A percentile compares a stretch with the other conserved stretches of the same genome.
These are phyloP conservation scores for Torymus aiolomorphi DNA, from an alignment of 2,888 invertebrate species.

Conservation along the genomic window DNA sequence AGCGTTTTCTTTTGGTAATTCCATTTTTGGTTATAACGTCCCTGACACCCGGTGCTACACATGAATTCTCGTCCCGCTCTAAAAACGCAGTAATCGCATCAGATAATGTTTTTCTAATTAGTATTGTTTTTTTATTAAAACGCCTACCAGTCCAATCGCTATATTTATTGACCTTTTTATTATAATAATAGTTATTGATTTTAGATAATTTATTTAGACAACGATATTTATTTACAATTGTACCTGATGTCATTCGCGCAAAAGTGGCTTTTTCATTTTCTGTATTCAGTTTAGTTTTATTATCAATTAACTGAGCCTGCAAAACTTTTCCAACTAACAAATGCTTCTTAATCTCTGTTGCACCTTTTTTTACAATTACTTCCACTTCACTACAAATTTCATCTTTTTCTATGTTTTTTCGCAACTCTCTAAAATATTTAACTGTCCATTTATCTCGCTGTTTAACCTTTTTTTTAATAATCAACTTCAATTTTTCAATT, in stretches of 20 bases:
- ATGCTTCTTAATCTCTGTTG: conserved; percentile 30
- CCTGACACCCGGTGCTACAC: conserved; percentile 47
- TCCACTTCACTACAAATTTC: conserved; percentile 27
- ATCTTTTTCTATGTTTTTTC: too few relatives aligned
- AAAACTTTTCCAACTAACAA: conserved; percentile 44
- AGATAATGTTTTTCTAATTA: conserved; percentile 11
- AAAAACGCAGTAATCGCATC: conserved; percentile 35
- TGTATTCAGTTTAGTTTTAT: conserved; percentile 36
- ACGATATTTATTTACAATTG: too few relatives aligned
- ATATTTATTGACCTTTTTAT: conserved; percentile 9
- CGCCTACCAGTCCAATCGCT: conserved; percentile 23
- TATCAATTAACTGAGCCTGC: conserved; percentile 31
- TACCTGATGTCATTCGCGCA: conserved; percentile 41
- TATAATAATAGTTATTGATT: conserved; percentile 17
- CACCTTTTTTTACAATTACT: conserved; percentile 35
- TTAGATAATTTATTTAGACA: too few relatives aligned
- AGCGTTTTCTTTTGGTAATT: too few relatives aligned
- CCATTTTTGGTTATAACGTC: conserved; percentile 46
- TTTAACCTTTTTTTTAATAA: conserved; percentile 21
- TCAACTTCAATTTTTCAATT: conserved; percentile 10
- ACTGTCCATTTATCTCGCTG: conserved; percentile 11
- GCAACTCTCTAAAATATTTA: conserved; percentile 24
- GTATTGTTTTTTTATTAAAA: too few relatives aligned
- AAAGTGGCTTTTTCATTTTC: conserved; percentile 45
- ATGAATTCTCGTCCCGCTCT: conserved; percentile 53